Conservation (phyloP, 2,113 vertebrate genomes). For the Sterna hirundo region DNA sequence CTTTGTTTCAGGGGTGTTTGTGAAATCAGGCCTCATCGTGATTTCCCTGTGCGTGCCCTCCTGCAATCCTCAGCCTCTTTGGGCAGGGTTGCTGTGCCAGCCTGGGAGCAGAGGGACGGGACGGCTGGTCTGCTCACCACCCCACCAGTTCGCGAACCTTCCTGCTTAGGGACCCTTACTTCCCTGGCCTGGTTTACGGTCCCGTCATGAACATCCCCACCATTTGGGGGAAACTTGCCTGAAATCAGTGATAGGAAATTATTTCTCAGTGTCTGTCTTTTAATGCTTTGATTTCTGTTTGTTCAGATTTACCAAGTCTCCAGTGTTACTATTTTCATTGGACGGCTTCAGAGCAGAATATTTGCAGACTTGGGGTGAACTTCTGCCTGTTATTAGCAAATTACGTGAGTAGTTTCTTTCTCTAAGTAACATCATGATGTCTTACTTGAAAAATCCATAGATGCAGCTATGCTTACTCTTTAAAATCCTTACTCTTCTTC, state of each 20-base stretch:
- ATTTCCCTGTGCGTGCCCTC: background rate
- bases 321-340: constrained; percentile 90
- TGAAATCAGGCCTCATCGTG: background rate
- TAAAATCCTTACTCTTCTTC: background rate
- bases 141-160: background rate
- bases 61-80: background rate
- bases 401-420: constrained; percentile 84
- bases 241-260: background rate
- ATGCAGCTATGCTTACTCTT: background rate
- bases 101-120: rapidly evolving
- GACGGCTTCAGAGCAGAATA: constrained; percentile 94
- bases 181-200: background rate
- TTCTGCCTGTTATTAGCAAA: constrained; percentile 88
- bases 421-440: background rate
- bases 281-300: constrained; percentile 57
- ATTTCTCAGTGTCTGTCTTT: background rate
- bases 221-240: background rate
- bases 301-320: constrained; percentile 85
- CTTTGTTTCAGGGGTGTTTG: background rate
- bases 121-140: background rate
- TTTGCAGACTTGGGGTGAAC: constrained; percentile 81
- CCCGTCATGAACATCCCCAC: background rate
- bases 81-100: background rate
- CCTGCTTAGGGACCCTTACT: background rate
- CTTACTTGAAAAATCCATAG: background rate